A percentile compares a stretch with the other conserved stretches of the same genome.
Evolutionary conservation across 2,888 invertebrate genomes (phyloP).

Genomic region (Perithous albicinctus): DNA sequence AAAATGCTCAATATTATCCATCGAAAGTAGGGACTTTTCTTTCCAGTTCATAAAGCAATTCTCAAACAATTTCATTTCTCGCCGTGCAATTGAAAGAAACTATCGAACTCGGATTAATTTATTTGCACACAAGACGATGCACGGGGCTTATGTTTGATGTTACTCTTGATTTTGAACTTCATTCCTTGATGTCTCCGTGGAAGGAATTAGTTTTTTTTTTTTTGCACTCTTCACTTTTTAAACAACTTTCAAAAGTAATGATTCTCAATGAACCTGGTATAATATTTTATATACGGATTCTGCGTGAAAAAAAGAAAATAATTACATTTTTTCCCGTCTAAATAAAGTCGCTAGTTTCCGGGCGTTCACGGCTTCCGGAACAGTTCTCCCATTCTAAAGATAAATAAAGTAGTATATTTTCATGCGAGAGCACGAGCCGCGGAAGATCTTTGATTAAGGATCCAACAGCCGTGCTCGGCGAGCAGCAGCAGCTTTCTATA

Average conservation of each 20-base stretch:
- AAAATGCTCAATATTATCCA: too few species aligned
- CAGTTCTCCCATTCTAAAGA: constrained; percentile 32
- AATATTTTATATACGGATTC: not conserved
- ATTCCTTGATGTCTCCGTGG: not conserved
- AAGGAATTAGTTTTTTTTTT: not conserved
- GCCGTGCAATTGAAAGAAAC: too few species aligned
- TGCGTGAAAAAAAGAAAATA: constrained; percentile 9
- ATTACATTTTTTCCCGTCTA: not conserved
- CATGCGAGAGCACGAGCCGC: constrained; percentile 30
- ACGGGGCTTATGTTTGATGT: too few species aligned
- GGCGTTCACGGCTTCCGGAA: constrained; percentile 12
- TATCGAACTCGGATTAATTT: too few species aligned
- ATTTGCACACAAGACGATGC: too few species aligned
- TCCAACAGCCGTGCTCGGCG: constrained; percentile 53
- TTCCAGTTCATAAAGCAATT: too few species aligned
- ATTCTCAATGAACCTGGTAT: not conserved
- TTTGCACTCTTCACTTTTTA: not conserved
- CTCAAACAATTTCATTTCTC: too few species aligned
- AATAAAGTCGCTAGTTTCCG: not conserved
- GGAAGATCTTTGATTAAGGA: constrained; percentile 60
- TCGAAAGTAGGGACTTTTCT: too few species aligned
- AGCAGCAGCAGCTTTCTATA: constrained; percentile 55
- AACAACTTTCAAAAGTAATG: not conserved
- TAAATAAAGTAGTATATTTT: constrained; percentile 60
- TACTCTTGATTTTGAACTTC: too few species aligned